phyloP scores from a whole-genome alignment of 1,140 invertebrate genomes.

The Meloidogyne hapla region DNA sequence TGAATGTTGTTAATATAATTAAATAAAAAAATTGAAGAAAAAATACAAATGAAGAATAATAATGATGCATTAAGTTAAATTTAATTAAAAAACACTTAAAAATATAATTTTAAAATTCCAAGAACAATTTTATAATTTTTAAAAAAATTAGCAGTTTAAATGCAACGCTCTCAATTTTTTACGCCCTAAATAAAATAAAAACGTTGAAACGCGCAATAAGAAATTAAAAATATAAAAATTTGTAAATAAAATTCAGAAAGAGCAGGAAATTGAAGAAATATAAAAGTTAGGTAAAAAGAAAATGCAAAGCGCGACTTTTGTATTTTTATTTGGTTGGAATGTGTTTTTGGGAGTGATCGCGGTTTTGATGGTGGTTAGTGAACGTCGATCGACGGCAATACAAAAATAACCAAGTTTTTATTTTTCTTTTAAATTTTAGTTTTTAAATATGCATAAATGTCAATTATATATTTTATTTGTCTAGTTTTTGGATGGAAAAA shows the following conservation, averaged over 20 bases:
- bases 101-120: neutral
- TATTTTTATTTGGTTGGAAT: slow-evolving; percentile 6
- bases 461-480: too few species aligned
- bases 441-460: too few species aligned
- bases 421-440: too few species aligned
- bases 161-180: neutral
- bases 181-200: neutral
- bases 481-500: too few species aligned
- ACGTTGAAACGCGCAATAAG: neutral
- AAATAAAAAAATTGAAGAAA: neutral
- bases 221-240: neutral
- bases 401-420: too few species aligned
- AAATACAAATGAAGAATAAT: neutral
- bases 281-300: neutral
- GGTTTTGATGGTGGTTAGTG: neutral
- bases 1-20: neutral
- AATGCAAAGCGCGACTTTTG: too few species aligned
- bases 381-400: too few species aligned
- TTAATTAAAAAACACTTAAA: too few species aligned
- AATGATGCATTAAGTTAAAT: too few species aligned
- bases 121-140: neutral
- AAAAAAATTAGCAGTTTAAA: neutral
- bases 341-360: neutral
- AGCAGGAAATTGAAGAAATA: neutral
- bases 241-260: neutral